phyloP scores from a whole-genome alignment of 2,113 vertebrate genomes.

The Pterocles orientalis region DNA sequence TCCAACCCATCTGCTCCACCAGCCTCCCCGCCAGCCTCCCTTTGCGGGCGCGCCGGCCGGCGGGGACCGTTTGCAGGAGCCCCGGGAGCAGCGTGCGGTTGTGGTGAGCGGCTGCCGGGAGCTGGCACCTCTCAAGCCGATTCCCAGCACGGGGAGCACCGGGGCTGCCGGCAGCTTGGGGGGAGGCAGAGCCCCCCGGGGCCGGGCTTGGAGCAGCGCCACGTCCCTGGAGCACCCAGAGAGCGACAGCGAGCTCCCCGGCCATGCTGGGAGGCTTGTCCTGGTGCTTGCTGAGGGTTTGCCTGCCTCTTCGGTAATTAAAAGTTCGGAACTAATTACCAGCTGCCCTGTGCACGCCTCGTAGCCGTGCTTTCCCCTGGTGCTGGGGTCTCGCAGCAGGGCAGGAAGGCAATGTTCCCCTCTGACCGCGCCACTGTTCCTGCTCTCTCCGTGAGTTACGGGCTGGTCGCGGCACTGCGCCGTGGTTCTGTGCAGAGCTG shows the following conservation, averaged over 20 bases:
- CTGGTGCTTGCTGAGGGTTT: not conserved
- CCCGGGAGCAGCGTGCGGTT: not conserved
- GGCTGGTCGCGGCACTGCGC: not conserved
- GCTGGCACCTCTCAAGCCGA: not conserved
- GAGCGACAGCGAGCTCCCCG: not conserved
- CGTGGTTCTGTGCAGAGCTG: not conserved
- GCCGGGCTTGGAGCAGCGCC: not conserved
- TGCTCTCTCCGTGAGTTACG: not conserved
- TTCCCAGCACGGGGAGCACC: slow-evolving; percentile 33
- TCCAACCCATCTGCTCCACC: not conserved
- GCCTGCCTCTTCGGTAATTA: not conserved
- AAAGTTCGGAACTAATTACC: not conserved
- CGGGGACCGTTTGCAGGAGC: not conserved
- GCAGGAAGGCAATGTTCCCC: too few species aligned
- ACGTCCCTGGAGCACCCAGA: not conserved
- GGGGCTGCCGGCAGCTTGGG: not conserved
- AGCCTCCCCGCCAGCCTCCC: not conserved
- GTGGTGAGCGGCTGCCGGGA: not conserved
- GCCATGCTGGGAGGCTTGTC: not conserved
- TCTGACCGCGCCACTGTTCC: not conserved
- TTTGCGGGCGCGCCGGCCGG: not conserved
- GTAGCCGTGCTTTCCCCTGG: not conserved
- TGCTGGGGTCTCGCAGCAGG: not conserved
- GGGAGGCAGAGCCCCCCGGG: not conserved
- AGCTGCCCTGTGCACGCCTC: not conserved